Evolutionary conservation across 1,140 invertebrate species (phyloP).

Genomic region (Bombus superbus): DNA sequence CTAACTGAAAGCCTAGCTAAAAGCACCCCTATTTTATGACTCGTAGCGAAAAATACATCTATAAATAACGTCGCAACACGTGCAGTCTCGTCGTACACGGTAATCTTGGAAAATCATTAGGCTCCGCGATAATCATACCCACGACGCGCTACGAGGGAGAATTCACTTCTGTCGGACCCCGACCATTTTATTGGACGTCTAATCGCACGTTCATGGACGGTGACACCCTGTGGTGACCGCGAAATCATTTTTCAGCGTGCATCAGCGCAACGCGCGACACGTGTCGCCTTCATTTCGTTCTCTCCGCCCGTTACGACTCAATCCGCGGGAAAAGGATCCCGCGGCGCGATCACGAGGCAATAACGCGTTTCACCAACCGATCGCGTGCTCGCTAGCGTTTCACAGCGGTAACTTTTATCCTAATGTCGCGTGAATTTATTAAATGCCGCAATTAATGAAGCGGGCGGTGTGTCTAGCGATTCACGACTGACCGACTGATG

Average conservation of each 20-base stretch:
- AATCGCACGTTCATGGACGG: slow-evolving; percentile 37
- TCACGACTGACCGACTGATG: slow-evolving; percentile 51
- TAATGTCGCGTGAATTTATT: slow-evolving; percentile 59
- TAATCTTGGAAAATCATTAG: slow-evolving; percentile 62
- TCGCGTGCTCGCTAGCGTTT: slow-evolving; percentile 49
- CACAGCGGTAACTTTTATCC: slow-evolving; percentile 8
- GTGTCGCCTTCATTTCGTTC: slow-evolving; percentile 58
- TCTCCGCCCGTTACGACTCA: slow-evolving; percentile 45
- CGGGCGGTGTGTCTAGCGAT: slow-evolving; percentile 20
- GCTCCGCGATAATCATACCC: background rate
- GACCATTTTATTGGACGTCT: slow-evolving; percentile 53
- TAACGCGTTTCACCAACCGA: slow-evolving; percentile 52
- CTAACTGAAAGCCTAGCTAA: background rate
- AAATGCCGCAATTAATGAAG: slow-evolving; percentile 55
- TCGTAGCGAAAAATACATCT: background rate
- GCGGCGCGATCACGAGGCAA: slow-evolving; percentile 42
- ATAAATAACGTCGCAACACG: slow-evolving; percentile 44
- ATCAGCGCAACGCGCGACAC: slow-evolving; percentile 56
- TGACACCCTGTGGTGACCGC: slow-evolving; percentile 20
- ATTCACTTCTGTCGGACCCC: slow-evolving; percentile 14
- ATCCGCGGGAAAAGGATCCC: slow-evolving; percentile 46
- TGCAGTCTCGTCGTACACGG: background rate
- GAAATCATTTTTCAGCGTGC: slow-evolving; percentile 66
- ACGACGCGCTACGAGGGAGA: background rate
- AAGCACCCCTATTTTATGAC: background rate